Conservation (phyloP, 2,797 vertebrate genomes). For the Protonibea diacanthus region DNA sequence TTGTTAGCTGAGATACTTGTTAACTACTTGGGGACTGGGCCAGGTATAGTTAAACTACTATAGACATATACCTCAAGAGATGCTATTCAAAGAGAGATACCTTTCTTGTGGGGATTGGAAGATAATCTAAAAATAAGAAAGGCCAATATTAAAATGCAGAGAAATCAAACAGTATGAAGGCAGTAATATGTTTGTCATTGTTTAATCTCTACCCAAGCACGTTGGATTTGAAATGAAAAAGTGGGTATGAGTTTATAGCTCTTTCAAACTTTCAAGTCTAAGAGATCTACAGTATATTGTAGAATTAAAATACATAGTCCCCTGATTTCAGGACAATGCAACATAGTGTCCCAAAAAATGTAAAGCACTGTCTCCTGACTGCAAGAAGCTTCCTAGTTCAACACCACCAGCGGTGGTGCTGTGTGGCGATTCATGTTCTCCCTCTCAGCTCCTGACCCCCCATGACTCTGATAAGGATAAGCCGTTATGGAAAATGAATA, state of each 20-base stretch:
- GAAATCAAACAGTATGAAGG: conserved; percentile 20
- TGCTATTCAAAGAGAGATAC: conserved; percentile 22
- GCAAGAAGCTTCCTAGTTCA: too few relatives aligned
- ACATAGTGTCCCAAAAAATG: background rate
- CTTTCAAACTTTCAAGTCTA: conserved; percentile 27
- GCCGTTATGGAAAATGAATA: too few relatives aligned
- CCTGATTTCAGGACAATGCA: background rate
- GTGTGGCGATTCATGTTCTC: too few relatives aligned
- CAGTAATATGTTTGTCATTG: conserved; percentile 26
- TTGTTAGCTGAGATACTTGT: too few relatives aligned
- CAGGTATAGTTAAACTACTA: too few relatives aligned
- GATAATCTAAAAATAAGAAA: conserved; percentile 8
- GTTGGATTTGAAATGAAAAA: conserved; percentile 38
- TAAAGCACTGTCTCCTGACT: too few relatives aligned
- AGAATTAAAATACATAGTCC: background rate
- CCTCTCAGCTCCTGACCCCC: too few relatives aligned
- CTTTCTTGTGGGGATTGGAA: background rate
- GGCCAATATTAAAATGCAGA: conserved; percentile 22
- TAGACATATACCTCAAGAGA: conserved; percentile 9
- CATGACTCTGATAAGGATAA: too few relatives aligned
- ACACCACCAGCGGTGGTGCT: too few relatives aligned
- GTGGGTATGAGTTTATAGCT: conserved; percentile 5
- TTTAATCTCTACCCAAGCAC: conserved; percentile 15
- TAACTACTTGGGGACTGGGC: too few relatives aligned
- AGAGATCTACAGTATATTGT: background rate